A percentile compares a stretch with the other conserved stretches of the same genome.
Conservation (phyloP, 2,888 invertebrate species). For the Plebejus argus region DNA sequence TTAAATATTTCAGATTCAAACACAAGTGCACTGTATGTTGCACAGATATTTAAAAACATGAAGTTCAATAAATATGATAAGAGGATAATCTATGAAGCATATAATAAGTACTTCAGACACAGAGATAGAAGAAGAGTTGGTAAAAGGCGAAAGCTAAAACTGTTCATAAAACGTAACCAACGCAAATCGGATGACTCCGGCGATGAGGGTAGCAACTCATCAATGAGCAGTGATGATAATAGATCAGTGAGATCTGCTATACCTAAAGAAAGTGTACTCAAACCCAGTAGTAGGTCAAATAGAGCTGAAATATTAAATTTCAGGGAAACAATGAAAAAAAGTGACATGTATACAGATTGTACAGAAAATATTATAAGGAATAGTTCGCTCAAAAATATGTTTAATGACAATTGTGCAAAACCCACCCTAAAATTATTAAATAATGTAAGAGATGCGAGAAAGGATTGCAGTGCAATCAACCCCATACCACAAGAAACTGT, state of each 20-base stretch:
- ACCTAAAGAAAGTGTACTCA: conserved; percentile 47
- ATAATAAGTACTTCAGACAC: conserved; percentile 52
- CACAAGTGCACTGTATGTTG: conserved; percentile 59
- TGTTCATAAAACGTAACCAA: conserved; percentile 51
- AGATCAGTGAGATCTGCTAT: conserved; percentile 52
- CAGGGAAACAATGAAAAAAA: conserved; percentile 48
- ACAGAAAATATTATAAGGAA: conserved; percentile 52
- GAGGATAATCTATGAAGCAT: conserved; percentile 56
- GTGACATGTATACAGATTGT: conserved; percentile 50
- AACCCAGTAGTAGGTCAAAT: conserved; percentile 48
- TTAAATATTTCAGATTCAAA: conserved; percentile 56
- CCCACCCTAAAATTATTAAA: not conserved
- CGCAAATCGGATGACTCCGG: conserved; percentile 60
- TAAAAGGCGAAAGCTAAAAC: conserved; percentile 54
- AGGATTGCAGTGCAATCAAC: conserved; percentile 19
- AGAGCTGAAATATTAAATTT: conserved; percentile 49
- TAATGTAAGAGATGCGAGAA: conserved; percentile 34
- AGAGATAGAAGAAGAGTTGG: conserved; percentile 52
- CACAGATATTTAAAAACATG: conserved; percentile 53
- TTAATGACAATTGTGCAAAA: conserved; percentile 35
- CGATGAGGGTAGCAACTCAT: conserved; percentile 63
- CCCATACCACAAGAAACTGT: conserved; percentile 35
- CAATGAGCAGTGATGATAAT: conserved; percentile 63
- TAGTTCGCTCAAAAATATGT: conserved; percentile 50
- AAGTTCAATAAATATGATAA: conserved; percentile 59